Base-by-base conservation (phyloP, 2,797 vertebrate species). In the Sebastes hubbsi region DNA sequence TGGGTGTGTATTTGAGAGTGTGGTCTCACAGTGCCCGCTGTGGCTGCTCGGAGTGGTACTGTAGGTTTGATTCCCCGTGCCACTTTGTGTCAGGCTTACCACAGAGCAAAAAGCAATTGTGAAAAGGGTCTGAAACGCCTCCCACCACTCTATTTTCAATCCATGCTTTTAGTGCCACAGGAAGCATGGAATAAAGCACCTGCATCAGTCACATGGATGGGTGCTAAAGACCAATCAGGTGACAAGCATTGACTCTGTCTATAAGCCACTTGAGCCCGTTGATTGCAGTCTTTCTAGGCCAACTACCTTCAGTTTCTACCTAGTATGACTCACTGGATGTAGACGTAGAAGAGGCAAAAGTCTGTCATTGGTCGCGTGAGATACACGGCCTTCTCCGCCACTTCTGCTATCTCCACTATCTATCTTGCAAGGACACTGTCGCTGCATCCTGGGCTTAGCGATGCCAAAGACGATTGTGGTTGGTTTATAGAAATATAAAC, bases 41-140 rank as follows among this genome's bases (percentile, higher is more conserved):
- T 64, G 80, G 83, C 75, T 49, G 88, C 89, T 87, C 81, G 16
- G 80, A 86, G 88, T 86, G 87, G 70, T 79, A 6, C 82, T 73
- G 83, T 58, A 69, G 83, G 89, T 89, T 88, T 92, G 90, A 91
- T 89, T 93, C 88, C 86, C 61, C 11, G 87, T 72, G 49, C 89
- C 90, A 91, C 89, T 91, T 91, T 92, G 85, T 93, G 93, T 91
- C 92, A 93, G 90, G 85, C 87, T 80, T 84, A 84, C 90, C 89
- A 24, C 90, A 49, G 93, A 78, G 91, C 86, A 77, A 72, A 88
- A 89, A 88, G 89, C 88, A 68, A 86, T 78, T 88, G 87, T 89
- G 81, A 74, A 83, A 86, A 81, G 58, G 69, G 42, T 77, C 75
- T 76, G 77, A 86, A 89, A 92, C 72, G 42, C 92, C 90, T 88